Conservation (phyloP, 2,113 vertebrate species). For the Sylvietta virens region DNA sequence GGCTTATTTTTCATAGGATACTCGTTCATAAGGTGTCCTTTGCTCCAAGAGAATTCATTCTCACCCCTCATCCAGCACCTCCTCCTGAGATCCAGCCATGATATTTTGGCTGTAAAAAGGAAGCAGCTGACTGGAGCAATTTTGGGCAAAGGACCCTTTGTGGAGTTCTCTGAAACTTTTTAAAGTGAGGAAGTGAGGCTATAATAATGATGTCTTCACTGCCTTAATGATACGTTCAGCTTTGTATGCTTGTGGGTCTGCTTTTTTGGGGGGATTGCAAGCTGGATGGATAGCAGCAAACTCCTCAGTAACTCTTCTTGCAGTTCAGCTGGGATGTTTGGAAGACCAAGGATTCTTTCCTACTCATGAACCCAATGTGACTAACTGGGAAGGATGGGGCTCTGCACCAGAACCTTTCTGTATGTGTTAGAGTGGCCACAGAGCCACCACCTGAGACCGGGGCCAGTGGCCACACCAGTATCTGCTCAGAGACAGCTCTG, state of each 20-base stretch:
- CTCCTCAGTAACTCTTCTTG: background rate
- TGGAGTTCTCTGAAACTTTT: background rate
- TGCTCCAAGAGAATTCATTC: background rate
- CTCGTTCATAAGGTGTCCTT: background rate
- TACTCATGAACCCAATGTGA: background rate
- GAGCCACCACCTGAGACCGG: background rate
- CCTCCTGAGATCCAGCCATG: background rate
- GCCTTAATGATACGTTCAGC: background rate
- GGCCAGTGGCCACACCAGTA: background rate
- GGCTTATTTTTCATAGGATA: background rate
- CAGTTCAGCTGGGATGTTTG: background rate
- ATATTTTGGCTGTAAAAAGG: background rate
- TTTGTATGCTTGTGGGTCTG: background rate
- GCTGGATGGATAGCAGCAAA: background rate
- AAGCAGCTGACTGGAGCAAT: background rate
- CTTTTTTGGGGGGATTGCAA: background rate
- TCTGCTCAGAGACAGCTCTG: background rate
- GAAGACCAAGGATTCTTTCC: background rate
- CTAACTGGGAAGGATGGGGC: background rate
- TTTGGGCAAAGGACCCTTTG: background rate
- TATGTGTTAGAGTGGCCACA: background rate
- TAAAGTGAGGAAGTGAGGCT: background rate
- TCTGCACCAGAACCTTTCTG: background rate
- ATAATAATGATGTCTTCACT: background rate
- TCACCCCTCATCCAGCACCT: background rate